Conservation (phyloP, 23 tunicate genomes). For the Corella eumyota region DNA sequence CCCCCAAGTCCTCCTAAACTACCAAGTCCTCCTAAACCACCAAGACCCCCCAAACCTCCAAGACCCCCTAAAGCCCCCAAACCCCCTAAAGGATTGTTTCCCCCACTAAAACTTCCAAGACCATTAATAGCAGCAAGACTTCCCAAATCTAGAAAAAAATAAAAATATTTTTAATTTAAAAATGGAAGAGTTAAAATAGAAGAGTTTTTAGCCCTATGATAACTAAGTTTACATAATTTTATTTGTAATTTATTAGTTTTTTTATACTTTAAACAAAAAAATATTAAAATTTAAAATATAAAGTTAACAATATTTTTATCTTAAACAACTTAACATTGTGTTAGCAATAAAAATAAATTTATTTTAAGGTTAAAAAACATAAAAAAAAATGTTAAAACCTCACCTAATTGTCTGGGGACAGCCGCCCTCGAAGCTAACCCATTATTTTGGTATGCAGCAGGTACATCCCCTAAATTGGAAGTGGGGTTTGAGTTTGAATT, state of each 20-base stretch:
- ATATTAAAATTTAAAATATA: no score
- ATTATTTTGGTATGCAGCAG: not conserved
- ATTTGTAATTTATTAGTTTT: no score
- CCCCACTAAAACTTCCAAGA: conserved; percentile 9
- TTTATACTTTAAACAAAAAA: no score
- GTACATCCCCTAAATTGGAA: not conserved
- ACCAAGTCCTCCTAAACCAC: conserved; percentile 13
- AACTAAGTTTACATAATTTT: no score
- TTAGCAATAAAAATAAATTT: no score
- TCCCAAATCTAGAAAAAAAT: not conserved
- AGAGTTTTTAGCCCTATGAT: not conserved
- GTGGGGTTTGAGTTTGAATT: not conserved
- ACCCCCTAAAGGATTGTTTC: not conserved
- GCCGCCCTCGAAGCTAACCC: conserved; percentile 9
- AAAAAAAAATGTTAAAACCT: not conserved
- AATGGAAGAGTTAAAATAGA: not conserved
- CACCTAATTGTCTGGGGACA: conserved; percentile 3
- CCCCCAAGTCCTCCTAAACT: conserved; percentile 17
- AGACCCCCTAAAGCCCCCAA: conserved; percentile 11
- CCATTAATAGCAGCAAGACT: not conserved
- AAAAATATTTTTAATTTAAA: not conserved
- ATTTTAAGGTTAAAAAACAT: no score
- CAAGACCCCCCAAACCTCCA: conserved; percentile 11
- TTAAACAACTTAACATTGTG: no score
- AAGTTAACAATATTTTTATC: no score